Evolutionary conservation across 1,140 invertebrate genomes (phyloP), one percentile per base, ranked within the genome.

Genomic region (Aphidius gifuensis): DNA sequence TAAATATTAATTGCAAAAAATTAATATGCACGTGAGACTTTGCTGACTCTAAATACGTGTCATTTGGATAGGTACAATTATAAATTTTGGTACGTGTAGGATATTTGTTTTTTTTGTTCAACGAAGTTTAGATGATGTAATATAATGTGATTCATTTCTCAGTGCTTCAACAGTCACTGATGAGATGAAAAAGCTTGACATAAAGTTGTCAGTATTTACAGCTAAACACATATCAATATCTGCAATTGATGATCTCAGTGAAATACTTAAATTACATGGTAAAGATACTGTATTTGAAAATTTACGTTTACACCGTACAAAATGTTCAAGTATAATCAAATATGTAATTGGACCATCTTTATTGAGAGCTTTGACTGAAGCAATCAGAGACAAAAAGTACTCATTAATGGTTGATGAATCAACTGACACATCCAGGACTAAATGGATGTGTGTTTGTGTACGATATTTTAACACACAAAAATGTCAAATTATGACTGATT

Each of bases 391-490:
- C n/a, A 50, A 54, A n/a, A 39, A 43, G 11, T 66, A 61, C 57
- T 69, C 63, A 9, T 60, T 69, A n/a, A 69, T 69, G 55, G 47
- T 66, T 39, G 67, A 66, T 58, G 65, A 69, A 60, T 69, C 65
- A 9, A 81, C 74, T 3, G 75, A 79, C 61, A 65, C 79, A 6
- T 66, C 65, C 32, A 64, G 70, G 6, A 58, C 58, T 9, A 78
- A 78, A 71, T 61, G 67, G 53, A 42, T 42, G 48, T 45, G 5
- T 8, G 9, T 76, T 44, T 66, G 67, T 21, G 69, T 79, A 9
- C 76, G 70, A 67, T 79, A 76, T 70, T 78, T 72, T 43, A 75
- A 71, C 46, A 47, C 49, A 39, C 57, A 54, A n/a, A 48, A 58
- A 60, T 60, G 64, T 53, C 64, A 44, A 59, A 70, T 71, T 51